phyloP scores from a whole-genome alignment of 2,113 vertebrate genomes.

The Tragelaphus scriptus region DNA sequence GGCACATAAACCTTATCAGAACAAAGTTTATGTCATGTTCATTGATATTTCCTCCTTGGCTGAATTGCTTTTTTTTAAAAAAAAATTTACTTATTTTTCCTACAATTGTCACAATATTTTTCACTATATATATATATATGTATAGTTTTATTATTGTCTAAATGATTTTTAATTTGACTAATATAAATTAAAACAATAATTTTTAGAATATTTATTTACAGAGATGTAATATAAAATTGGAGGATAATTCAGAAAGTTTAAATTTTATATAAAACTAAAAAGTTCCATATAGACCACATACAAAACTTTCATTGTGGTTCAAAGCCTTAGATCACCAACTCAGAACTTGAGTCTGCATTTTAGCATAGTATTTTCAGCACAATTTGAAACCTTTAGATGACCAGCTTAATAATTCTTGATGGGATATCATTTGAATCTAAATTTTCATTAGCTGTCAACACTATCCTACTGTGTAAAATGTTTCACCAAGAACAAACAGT shows the following conservation, averaged over 20 bases:
- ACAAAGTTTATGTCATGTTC: background rate
- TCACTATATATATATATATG: background rate
- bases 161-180: background rate
- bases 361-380: background rate
- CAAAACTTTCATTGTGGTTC: background rate
- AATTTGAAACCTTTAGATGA: background rate
- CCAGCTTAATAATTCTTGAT: background rate
- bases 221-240: background rate
- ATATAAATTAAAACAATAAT: background rate
- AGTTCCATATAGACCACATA: background rate
- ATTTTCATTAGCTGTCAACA: constrained; percentile 49
- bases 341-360: constrained; percentile 8
- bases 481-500: constrained; percentile 46
- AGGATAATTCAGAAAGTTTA: background rate
- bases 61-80: background rate
- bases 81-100: background rate
- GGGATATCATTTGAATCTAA: constrained; percentile 34
- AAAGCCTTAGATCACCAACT: background rate
- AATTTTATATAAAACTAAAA: background rate
- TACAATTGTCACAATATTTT: background rate
- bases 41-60: background rate
- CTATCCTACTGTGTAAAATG: constrained; percentile 2
- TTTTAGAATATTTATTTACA: background rate
- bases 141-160: background rate
- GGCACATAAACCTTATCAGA: background rate